Evolutionary conservation across 2,888 invertebrate species (phyloP), one percentile per base, ranked within the genome.

Genomic region (Dryadula phaetusa): DNA sequence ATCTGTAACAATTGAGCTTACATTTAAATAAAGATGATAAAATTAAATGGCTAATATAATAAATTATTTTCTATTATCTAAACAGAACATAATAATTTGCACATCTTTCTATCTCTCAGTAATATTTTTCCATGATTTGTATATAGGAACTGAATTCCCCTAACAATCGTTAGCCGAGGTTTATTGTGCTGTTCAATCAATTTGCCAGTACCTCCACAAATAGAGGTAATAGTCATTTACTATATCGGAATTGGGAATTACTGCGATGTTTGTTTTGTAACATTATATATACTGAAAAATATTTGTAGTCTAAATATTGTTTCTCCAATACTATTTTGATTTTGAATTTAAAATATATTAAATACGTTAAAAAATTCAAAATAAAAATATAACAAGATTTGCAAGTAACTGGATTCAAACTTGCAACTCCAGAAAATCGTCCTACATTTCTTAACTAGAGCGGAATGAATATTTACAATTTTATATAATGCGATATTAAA

Each of bases 221-320:
- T 62, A 70, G 37, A 65, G 58, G 64, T 65, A 64, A 70, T 67
- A 70, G 62, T 28, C 64, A 60, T 64, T 56, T 56, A n/a, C 37
- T 66, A 42, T 62, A 54, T 37, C 64, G 52, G 64, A n/a, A 71
- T 69, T 64, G 66, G 60, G 34, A 67, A 67, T 66, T 64, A 71
- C 52, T 20, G 42, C 28, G 32, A 42, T 69, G 64, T 71, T 71
- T 69, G 62, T 71, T 32, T 32, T 61, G 56, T 10, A 25, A 25
- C 47, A 56, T 61, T 62, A 54, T 46, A 37, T 44, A 10, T 44
- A 37, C 22, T n/a, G n/a, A 5, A n/a, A 37, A 56, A 14, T 54
- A 8, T 0, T 32, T 18, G 2, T 37, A 8, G n/a, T 34, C 14
- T 3, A 8, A n/a, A 12, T 20, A 22, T 7, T 22, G 1, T 25